Evolutionary conservation across 2,797 vertebrate genomes (phyloP).

Genomic region (Neopelma chrysocephalum): DNA sequence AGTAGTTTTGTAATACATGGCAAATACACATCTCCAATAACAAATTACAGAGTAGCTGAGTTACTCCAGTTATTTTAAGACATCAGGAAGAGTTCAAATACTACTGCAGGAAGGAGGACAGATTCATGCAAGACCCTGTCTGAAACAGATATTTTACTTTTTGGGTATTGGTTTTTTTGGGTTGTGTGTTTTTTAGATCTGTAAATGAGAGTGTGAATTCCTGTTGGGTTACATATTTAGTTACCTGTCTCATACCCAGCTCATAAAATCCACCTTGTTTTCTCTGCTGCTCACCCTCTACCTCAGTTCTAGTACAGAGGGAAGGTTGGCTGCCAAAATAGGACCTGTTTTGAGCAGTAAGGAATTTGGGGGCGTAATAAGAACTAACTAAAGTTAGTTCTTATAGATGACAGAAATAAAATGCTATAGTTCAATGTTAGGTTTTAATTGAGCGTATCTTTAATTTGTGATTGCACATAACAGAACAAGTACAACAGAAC

Average conservation of each 20-base stretch:
- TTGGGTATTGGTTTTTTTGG: background rate
- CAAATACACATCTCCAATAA: accelerated
- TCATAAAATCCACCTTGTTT: background rate
- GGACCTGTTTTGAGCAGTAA: background rate
- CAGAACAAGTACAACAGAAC: too few species aligned
- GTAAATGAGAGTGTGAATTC: background rate
- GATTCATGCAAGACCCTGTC: background rate
- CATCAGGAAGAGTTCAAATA: background rate
- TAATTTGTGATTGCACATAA: background rate
- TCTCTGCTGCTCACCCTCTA: background rate
- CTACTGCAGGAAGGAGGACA: background rate
- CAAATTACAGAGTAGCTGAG: background rate
- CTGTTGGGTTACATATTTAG: background rate
- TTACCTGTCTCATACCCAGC: background rate
- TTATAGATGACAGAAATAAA: background rate
- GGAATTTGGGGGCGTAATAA: background rate
- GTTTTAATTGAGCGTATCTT: background rate
- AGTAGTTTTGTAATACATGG: background rate
- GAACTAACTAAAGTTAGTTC: too few species aligned
- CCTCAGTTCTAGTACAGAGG: background rate
- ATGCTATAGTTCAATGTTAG: background rate
- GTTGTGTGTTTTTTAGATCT: background rate
- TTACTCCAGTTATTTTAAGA: background rate
- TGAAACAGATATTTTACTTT: background rate
- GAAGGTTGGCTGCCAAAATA: background rate